These are phyloP conservation scores for Mayetiola destructor DNA, from an alignment of 2,888 invertebrate species.

Conservation along the genomic window DNA sequence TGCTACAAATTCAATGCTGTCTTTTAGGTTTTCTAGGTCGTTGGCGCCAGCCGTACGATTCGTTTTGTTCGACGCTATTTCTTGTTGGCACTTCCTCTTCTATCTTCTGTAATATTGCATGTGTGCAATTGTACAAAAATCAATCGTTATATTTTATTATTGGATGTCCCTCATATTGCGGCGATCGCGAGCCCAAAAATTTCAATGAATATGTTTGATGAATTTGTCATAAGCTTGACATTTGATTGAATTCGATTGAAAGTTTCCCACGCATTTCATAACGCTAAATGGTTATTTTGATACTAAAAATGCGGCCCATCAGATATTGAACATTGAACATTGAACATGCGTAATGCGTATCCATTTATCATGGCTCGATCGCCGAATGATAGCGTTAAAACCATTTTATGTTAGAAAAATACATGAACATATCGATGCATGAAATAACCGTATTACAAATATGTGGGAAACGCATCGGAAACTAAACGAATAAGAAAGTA, in stretches of 20 bases:
- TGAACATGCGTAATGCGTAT: neutral
- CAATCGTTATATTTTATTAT: too few species aligned
- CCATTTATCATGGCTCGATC: neutral
- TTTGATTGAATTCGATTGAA: neutral
- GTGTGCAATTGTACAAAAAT: neutral
- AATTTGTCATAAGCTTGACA: neutral
- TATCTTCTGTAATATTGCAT: neutral
- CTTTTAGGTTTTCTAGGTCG: neutral
- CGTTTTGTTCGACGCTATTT: neutral
- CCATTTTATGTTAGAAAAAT: too few species aligned
- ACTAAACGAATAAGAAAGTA: neutral
- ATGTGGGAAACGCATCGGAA: neutral
- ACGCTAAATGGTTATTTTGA: too few species aligned
- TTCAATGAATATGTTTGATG: constrained; percentile 1
- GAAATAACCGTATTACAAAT: too few species aligned
- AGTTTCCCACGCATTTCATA: neutral
- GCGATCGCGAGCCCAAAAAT: neutral
- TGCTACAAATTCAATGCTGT: neutral
- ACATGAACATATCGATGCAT: too few species aligned
- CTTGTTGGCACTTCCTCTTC: constrained; percentile 4
- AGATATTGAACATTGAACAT: too few species aligned
- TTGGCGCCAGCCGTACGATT: neutral
- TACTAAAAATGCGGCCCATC: too few species aligned
- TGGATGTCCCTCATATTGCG: too few species aligned
- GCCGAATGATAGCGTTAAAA: too few species aligned